Conservation (phyloP, 1,140 invertebrate genomes). For the Drosophila willistoni region DNA sequence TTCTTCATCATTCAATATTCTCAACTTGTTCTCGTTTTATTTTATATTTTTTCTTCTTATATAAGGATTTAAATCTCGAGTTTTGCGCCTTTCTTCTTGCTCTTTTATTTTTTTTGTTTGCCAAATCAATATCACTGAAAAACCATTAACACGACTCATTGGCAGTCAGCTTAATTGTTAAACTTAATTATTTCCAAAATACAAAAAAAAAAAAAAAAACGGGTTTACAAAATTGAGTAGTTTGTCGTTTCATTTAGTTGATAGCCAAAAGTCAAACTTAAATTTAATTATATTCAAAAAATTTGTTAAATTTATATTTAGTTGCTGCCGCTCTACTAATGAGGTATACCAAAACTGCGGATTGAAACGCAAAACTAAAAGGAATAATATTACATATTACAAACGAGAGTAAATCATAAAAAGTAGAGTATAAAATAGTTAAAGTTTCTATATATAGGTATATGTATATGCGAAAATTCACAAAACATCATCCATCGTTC, state of each 20-base stretch:
- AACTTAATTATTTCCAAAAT: conserved; percentile 52
- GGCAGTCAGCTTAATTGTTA: conserved; percentile 57
- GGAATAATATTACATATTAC: conserved; percentile 47
- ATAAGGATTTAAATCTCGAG: background rate
- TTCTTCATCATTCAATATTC: conserved; percentile 45
- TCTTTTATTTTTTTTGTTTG: conserved; percentile 8
- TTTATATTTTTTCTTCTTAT: background rate
- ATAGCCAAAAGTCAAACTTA: conserved; percentile 44
- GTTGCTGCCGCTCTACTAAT: conserved; percentile 75
- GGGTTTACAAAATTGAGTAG: conserved; percentile 30
- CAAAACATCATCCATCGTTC: background rate
- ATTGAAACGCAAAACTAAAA: conserved; percentile 59
- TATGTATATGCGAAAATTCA: conserved; percentile 14
- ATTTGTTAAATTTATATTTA: conserved; percentile 45
- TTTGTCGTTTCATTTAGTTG: conserved; percentile 43
- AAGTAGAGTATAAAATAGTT: background rate
- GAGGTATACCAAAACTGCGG: conserved; percentile 71
- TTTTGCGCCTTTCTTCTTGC: background rate
- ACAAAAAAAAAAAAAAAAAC: conserved; percentile 55
- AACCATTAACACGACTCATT: conserved; percentile 61
- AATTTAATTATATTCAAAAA: conserved; percentile 48
- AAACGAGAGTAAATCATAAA: conserved; percentile 13
- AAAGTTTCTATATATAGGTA: conserved; percentile 28
- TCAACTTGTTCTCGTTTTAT: conserved; percentile 13
- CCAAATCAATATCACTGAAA: conserved; percentile 42